Conservation (phyloP, 2,113 vertebrate genomes). For the Tricholaema leucomelas region DNA sequence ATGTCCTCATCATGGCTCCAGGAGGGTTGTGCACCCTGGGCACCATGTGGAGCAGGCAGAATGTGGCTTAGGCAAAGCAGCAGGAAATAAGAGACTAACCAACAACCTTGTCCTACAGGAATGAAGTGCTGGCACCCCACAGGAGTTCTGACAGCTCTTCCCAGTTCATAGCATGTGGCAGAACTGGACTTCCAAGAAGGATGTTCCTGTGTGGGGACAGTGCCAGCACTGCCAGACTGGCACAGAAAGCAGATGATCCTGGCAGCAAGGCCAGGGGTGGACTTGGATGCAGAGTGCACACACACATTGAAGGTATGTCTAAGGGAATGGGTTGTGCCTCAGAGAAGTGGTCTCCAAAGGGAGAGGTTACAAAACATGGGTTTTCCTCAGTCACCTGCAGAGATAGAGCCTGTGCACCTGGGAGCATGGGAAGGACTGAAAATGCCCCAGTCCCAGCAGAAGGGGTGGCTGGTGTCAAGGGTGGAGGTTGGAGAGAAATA, state of each 20-base stretch:
- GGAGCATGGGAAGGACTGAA: neutral
- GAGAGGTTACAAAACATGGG: neutral
- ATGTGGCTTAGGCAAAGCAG: neutral
- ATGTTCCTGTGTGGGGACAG: rapidly evolving
- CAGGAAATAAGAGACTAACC: neutral
- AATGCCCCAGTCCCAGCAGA: neutral
- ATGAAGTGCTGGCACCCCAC: neutral
- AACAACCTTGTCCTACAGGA: neutral
- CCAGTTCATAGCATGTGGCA: neutral
- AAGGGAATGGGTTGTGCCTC: neutral
- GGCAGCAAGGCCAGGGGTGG: neutral
- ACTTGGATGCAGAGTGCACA: neutral
- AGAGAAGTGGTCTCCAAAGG: neutral
- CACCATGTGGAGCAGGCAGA: neutral
- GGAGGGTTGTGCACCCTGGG: neutral
- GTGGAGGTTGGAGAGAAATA: neutral
- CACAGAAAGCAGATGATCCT: rapidly evolving
- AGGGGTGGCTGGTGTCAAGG: neutral
- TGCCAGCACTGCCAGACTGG: neutral
- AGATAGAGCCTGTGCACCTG: neutral
- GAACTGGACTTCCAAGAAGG: neutral
- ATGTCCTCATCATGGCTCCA: neutral
- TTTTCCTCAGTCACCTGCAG: neutral
- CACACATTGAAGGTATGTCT: neutral
- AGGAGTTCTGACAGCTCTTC: neutral